Evolutionary conservation across 2,888 invertebrate species (phyloP).

Genomic region (Nebria brevicollis): DNA sequence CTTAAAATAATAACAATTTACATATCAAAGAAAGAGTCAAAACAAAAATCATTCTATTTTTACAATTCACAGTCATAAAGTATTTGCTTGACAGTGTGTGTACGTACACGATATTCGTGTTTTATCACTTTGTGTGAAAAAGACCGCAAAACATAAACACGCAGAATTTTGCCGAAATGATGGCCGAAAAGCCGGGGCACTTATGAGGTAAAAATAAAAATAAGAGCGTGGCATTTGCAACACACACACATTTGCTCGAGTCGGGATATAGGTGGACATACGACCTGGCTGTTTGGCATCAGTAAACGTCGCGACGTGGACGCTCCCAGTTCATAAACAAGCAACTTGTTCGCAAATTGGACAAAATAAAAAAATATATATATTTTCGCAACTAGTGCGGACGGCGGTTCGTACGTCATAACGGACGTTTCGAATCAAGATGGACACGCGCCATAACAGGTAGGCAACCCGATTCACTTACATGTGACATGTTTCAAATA

Average conservation of each 20-base stretch:
- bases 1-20: conserved; percentile 6
- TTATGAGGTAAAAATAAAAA: conserved; percentile 45
- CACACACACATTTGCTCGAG: conserved; percentile 10
- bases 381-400: neutral
- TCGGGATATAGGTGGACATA: conserved; percentile 34
- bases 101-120: neutral
- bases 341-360: conserved; percentile 1
- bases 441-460: conserved; percentile 7
- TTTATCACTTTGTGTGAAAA: neutral
- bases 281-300: conserved; percentile 24
- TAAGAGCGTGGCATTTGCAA: conserved; percentile 39
- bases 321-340: conserved; percentile 19
- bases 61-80: neutral
- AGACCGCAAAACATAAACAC: conserved; percentile 8
- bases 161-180: conserved; percentile 3
- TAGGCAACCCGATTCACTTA: conserved; percentile 12
- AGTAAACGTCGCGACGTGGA: conserved; percentile 37
- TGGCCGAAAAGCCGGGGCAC: conserved; percentile 3
- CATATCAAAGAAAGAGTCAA: neutral
- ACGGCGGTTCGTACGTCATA: neutral
- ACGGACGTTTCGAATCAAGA: conserved; percentile 1
- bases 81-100: neutral
- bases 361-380: neutral
- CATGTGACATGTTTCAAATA: neutral
- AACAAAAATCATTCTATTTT: conserved; percentile 9